These are phyloP conservation scores for Brachionus angularis DNA, from an alignment of 1,140 invertebrate genomes.

Conservation along the genomic window DNA sequence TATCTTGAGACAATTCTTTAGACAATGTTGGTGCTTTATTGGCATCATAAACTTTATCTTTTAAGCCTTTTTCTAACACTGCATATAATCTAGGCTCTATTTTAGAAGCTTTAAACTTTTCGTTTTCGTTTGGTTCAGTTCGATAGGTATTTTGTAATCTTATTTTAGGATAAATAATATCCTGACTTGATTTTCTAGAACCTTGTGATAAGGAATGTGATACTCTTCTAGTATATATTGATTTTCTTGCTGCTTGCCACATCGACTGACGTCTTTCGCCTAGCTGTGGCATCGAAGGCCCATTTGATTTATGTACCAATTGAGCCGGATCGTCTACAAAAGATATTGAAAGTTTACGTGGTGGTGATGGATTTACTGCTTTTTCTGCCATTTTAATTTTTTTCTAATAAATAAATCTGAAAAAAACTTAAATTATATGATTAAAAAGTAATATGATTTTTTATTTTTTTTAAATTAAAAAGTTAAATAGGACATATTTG, in stretches of 20 bases:
- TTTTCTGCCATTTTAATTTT: too few relatives aligned
- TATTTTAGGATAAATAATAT: constrained; percentile 10
- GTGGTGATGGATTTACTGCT: too few relatives aligned
- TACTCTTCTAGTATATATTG: background rate
- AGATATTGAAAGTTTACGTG: constrained; percentile 16
- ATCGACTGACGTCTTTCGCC: constrained; percentile 32
- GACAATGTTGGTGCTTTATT: background rate
- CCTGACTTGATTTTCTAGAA: constrained; percentile 30
- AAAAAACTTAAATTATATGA: too few relatives aligned
- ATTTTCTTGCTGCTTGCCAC: constrained; percentile 15
- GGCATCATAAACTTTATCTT: constrained; percentile 46
- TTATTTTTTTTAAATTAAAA: too few relatives aligned
- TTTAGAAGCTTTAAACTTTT: constrained; percentile 45
- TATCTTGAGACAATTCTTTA: constrained; percentile 42
- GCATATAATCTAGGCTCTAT: constrained; percentile 47
- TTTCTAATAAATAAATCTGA: too few relatives aligned
- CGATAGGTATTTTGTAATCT: constrained; percentile 48
- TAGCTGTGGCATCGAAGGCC: too few relatives aligned
- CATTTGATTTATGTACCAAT: background rate
- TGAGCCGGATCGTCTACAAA: constrained; percentile 19
- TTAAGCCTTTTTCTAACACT: constrained; percentile 46
- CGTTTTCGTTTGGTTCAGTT: constrained; percentile 45
- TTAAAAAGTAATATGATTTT: too few relatives aligned
- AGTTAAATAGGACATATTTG: too few relatives aligned
- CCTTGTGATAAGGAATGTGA: constrained; percentile 22